Conservation (phyloP, 2,888 invertebrate genomes). For the Cephus pulcher region DNA sequence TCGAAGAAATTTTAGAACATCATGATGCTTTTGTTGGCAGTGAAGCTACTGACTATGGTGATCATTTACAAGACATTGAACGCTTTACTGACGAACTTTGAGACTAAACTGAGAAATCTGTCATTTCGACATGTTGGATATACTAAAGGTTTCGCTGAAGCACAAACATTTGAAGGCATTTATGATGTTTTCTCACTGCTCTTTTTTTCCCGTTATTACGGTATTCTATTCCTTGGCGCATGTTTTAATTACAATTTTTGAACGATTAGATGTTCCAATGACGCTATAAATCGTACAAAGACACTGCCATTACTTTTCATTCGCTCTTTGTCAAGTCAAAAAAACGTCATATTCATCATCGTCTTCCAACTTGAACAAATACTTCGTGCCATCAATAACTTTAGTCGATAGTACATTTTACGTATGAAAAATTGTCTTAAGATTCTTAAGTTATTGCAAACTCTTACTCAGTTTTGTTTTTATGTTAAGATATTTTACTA, state of each 20-base stretch:
- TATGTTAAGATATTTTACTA: no score
- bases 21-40: slow-evolving; percentile 93
- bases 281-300: slow-evolving; percentile 10
- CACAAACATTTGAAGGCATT: no score
- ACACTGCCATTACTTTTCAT: no score
- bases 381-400: slow-evolving; percentile 32
- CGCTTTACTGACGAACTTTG: slow-evolving; percentile 82
- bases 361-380: slow-evolving; percentile 41
- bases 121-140: no score
- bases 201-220: slow-evolving; percentile 17
- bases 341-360: slow-evolving; percentile 21
- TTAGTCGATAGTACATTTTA: no score
- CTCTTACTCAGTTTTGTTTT: slow-evolving; percentile 2
- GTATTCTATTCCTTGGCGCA: slow-evolving; percentile 33
- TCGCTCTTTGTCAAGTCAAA: no score
- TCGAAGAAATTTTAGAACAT: slow-evolving; percentile 84
- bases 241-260: slow-evolving; percentile 18
- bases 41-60: slow-evolving; percentile 90
- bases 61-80: slow-evolving; percentile 84
- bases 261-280: slow-evolving; percentile 23
- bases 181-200: no score
- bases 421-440: slow-evolving; percentile 47
- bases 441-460: slow-evolving; percentile 30
- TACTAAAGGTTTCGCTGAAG: no score
- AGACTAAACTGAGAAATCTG: slow-evolving; percentile 21